Evolutionary conservation across 2,797 vertebrate species (phyloP).

Genomic region (Lepilemur ruficaudatus): DNA sequence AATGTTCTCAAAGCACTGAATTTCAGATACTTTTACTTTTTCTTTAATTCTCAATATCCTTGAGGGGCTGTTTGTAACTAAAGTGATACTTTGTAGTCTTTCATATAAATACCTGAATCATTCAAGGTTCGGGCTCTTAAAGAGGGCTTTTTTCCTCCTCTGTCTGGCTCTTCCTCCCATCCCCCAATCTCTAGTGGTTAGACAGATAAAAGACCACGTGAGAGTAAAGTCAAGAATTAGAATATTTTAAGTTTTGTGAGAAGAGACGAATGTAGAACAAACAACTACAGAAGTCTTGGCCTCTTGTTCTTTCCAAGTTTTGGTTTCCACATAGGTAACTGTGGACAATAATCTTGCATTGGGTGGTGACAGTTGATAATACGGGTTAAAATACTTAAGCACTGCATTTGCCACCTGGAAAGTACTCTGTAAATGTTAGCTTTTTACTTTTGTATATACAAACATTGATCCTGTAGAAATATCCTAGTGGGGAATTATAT

Average conservation of each 20-base stretch:
- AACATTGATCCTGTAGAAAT: neutral
- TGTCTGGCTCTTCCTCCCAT: neutral
- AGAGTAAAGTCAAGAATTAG: neutral
- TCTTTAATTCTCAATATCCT: neutral
- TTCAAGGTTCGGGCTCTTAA: neutral
- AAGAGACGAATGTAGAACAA: neutral
- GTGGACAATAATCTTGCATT: neutral
- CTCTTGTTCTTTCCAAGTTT: neutral
- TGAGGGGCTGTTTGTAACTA: neutral
- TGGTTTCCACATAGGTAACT: neutral
- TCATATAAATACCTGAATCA: neutral
- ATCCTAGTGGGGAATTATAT: neutral
- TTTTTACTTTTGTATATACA: neutral
- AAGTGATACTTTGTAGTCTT: neutral
- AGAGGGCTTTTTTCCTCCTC: neutral
- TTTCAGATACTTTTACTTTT: slow-evolving; percentile 12
- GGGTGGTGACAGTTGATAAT: neutral
- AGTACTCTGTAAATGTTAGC: neutral
- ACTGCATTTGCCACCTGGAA: neutral
- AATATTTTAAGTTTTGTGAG: slow-evolving; percentile 1
- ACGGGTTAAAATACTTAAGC: neutral
- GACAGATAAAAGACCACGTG: neutral
- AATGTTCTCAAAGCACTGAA: slow-evolving; percentile 14
- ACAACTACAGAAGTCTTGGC: neutral
- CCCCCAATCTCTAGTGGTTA: neutral